Evolutionary conservation across 1,140 invertebrate species (phyloP).

Genomic region (Galleria mellonella): DNA sequence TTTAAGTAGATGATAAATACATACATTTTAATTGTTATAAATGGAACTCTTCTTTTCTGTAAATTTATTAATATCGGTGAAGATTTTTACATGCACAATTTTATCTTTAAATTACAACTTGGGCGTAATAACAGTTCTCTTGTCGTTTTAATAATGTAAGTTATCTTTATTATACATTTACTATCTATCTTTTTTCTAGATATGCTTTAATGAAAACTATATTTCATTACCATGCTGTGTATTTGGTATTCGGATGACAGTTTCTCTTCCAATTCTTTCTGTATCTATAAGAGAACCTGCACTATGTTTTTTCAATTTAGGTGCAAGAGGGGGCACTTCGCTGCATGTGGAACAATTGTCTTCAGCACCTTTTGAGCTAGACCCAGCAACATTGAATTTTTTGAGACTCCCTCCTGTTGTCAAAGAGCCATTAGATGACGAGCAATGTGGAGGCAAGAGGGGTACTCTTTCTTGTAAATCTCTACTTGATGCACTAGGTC

Average conservation of each 20-base stretch:
- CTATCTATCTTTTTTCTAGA: no score
- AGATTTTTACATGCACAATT: no score
- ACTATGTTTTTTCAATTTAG: slow-evolving; percentile 58
- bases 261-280: slow-evolving; percentile 38
- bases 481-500: slow-evolving; percentile 30
- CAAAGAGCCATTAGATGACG: slow-evolving; percentile 57
- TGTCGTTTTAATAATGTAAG: no score
- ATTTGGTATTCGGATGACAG: slow-evolving; percentile 56
- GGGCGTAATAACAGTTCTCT: no score
- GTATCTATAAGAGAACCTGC: slow-evolving; percentile 57
- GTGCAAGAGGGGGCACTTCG: slow-evolving; percentile 52
- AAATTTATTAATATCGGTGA: no score
- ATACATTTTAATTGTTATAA: no score
- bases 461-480: slow-evolving; percentile 51
- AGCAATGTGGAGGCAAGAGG: slow-evolving; percentile 51
- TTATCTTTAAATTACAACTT: no score
- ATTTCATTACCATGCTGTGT: slow-evolving; percentile 59
- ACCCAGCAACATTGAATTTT: slow-evolving; percentile 45
- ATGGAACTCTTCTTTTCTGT: no score
- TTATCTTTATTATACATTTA: no score
- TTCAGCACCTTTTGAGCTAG: slow-evolving; percentile 43
- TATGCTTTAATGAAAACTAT: slow-evolving; percentile 13
- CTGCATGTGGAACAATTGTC: slow-evolving; percentile 58
- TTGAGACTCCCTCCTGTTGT: slow-evolving; percentile 49
- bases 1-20: no score